phyloP scores from a whole-genome alignment of 2,797 vertebrate species.

The Anniella stebbinsi region DNA sequence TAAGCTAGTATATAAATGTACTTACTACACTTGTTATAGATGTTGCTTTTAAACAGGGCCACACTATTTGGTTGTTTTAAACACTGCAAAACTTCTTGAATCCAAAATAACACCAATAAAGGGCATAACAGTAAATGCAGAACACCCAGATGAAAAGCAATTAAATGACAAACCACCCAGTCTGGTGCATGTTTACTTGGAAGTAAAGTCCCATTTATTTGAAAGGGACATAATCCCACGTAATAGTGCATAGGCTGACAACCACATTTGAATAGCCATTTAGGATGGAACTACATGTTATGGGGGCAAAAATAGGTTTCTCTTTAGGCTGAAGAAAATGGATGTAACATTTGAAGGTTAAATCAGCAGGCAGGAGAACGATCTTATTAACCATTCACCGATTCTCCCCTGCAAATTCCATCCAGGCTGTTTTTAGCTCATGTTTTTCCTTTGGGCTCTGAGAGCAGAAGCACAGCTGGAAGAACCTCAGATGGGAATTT shows the following conservation, averaged over 20 bases:
- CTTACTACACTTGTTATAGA: slow-evolving; percentile 40
- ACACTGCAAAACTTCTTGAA: slow-evolving; percentile 26
- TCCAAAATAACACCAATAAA: no score
- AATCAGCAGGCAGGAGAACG: background rate
- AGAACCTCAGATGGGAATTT: background rate
- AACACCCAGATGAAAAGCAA: background rate
- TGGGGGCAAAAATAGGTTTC: background rate
- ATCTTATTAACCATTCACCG: background rate
- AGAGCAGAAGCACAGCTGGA: background rate
- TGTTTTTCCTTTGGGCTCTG: background rate
- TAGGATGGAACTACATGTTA: background rate
- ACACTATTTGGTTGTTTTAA: slow-evolving; percentile 17
- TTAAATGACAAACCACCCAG: background rate
- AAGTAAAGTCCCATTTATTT: background rate
- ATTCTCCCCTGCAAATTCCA: background rate
- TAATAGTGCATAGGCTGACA: background rate
- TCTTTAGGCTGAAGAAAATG: background rate
- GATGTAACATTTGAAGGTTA: background rate
- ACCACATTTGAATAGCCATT: background rate
- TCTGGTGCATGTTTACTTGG: background rate
- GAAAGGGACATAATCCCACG: background rate
- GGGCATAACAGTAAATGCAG: background rate
- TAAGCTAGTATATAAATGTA: slow-evolving; percentile 59
- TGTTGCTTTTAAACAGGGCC: slow-evolving; percentile 47
- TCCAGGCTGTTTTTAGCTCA: background rate